phyloP scores from a whole-genome alignment of 2,888 invertebrate species.

The Carterocephalus palaemon region DNA sequence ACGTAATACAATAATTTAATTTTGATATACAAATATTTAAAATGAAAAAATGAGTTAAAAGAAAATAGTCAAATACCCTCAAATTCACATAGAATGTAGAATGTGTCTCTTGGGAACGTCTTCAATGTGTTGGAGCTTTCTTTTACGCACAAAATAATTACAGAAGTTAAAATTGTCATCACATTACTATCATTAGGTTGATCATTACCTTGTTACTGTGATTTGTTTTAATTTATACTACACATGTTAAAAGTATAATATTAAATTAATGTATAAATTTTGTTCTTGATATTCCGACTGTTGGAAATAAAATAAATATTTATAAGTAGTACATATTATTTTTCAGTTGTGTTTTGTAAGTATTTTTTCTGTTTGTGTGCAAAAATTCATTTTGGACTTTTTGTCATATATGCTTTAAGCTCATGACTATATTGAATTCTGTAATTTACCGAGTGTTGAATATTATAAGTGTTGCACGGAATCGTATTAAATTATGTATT shows the following conservation, averaged over 20 bases:
- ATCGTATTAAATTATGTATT: constrained; percentile 51
- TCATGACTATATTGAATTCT: constrained; percentile 66
- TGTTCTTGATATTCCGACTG: constrained; percentile 55
- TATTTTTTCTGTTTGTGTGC: constrained; percentile 47
- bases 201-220: constrained; percentile 72
- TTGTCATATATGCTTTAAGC: constrained; percentile 75
- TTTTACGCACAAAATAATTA: constrained; percentile 38
- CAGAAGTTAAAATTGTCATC: constrained; percentile 44
- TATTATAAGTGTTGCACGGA: constrained; percentile 60
- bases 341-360: constrained; percentile 45
- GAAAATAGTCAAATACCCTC: constrained; percentile 9
- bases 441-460: constrained; percentile 58
- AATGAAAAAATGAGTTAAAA: too few relatives aligned
- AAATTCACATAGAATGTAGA: neutral
- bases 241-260: constrained; percentile 40
- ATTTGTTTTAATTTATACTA: constrained; percentile 66
- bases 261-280: constrained; percentile 42
- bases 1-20: too few relatives aligned
- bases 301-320: constrained; percentile 31
- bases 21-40: too few relatives aligned
- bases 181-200: constrained; percentile 54
- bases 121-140: constrained; percentile 18
- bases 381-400: too few relatives aligned
- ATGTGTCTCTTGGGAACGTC: constrained; percentile 2
- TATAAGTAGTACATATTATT: constrained; percentile 41